phyloP scores from a whole-genome alignment of 1,140 invertebrate genomes.

The Megalonaias nervosa region DNA sequence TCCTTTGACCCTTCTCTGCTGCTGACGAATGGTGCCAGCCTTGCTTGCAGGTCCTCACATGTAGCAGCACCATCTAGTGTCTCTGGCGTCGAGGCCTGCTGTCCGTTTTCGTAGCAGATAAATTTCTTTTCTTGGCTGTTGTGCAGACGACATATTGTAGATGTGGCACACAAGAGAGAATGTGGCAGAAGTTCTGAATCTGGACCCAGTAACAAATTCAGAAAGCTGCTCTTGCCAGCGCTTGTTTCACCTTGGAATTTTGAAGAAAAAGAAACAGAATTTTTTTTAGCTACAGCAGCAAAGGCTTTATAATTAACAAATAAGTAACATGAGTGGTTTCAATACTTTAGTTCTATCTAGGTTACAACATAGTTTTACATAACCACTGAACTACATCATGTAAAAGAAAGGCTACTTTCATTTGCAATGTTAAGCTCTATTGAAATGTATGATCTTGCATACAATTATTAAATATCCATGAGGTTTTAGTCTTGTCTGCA shows the following conservation, averaged over 20 bases:
- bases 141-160: slow-evolving; percentile 46
- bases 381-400: not conserved
- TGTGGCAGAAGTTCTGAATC: slow-evolving; percentile 40
- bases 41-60: too few relatives aligned
- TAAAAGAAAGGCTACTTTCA: not conserved
- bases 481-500: too few relatives aligned
- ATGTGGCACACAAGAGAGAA: slow-evolving; percentile 43
- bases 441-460: too few relatives aligned
- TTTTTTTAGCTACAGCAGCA: not conserved
- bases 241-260: slow-evolving; percentile 44
- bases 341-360: slow-evolving; percentile 12
- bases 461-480: too few relatives aligned
- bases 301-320: not conserved
- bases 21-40: not conserved
- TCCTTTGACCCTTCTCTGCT: slow-evolving; percentile 4
- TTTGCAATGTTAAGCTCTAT: not conserved
- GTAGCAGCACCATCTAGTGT: too few relatives aligned
- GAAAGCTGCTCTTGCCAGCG: slow-evolving; percentile 46
- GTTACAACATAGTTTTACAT: not conserved
- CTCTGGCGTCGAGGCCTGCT: not conserved
- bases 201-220: slow-evolving; percentile 48
- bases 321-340: not conserved
- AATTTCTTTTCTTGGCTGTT: slow-evolving; percentile 23
- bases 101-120: not conserved
- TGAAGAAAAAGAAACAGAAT: not conserved